Evolutionary conservation across 2,113 vertebrate genomes (phyloP).

Genomic region (Apteryx owenii): DNA sequence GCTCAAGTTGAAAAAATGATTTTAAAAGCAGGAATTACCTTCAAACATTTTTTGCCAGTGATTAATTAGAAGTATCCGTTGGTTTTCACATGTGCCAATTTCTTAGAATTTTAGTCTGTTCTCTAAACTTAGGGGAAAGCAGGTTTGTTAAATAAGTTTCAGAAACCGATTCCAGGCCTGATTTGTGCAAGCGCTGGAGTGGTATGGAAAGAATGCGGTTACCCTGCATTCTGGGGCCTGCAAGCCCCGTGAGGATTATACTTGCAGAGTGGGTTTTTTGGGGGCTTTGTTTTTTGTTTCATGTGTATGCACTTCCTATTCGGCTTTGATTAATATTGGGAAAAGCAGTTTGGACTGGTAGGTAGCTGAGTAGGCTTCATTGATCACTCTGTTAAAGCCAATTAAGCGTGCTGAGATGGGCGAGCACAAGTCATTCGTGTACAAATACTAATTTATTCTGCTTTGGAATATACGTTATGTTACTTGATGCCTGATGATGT

Average conservation of each 20-base stretch:
- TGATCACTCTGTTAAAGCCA: neutral
- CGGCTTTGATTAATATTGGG: neutral
- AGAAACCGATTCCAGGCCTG: constrained; percentile 60
- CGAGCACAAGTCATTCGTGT: neutral
- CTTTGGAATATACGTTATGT: neutral
- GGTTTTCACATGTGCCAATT: constrained; percentile 4
- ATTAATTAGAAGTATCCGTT: constrained; percentile 34
- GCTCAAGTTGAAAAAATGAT: neutral
- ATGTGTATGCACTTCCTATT: neutral
- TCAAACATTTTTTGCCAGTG: neutral
- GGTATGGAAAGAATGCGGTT: constrained; percentile 82
- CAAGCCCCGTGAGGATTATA: constrained; percentile 62
- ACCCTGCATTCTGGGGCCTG: constrained; percentile 70
- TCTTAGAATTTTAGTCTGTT: constrained; percentile 16
- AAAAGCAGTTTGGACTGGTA: neutral
- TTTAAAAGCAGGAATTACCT: neutral
- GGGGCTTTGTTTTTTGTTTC: neutral
- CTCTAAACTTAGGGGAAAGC: constrained; percentile 40
- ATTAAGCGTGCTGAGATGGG: neutral
- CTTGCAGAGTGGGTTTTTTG: neutral
- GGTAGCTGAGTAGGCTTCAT: neutral
- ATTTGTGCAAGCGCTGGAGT: constrained; percentile 66
- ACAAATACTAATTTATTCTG: neutral
- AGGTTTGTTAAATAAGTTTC: constrained; percentile 65
- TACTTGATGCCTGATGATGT: neutral